Evolutionary conservation across 2,888 invertebrate species (phyloP), one percentile per base, ranked within the genome.

Genomic region (Sphaeridia pumilis): DNA sequence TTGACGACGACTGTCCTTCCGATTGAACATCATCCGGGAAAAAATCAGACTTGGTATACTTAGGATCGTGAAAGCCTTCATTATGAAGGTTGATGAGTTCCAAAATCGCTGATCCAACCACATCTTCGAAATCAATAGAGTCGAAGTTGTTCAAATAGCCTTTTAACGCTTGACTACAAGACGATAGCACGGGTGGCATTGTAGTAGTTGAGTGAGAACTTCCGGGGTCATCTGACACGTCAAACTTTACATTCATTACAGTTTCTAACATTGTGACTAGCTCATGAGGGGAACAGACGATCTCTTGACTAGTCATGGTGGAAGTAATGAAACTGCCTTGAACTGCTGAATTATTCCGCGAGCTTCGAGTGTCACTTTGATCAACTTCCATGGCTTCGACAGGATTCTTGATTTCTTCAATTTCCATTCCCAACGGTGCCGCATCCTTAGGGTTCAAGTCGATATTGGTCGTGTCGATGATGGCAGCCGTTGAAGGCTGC

Each of bases 61-160:
- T 58, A 4, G 52, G 53, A 46, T 57, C 54, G 20, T 49, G 46
- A 31, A 60, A 48, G 7, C 48, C 48, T 41, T 59, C 54, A 4
- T 58, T 20, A 44, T 65, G 63, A 22, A 54, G 55, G 34, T 49
- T 52, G 12, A 61, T 45, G 2, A 65, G 52, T 57, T 65, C 65
- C 46, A 60, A 57, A 25, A 54, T 63, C 28, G 58, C 52, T 24
- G 57, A 49, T 4, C 56, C 54, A 42, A 63, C 55, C 5, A 63
- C 25, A 42, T 61, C 58, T 14, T 55, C 56, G 49, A 56, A 55
- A 52, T 61, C 58, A 12, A 59, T 34, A 4, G 52, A 27, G 4
- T 27, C 20, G 27, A 27, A 49, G 12, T 27, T 42, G 12, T 44
- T 49, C 2, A 53, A 36, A 53, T 55, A 58, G 2, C 25, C 28